Conservation (phyloP, 2,888 invertebrate species). For the Atethmia centrago region DNA sequence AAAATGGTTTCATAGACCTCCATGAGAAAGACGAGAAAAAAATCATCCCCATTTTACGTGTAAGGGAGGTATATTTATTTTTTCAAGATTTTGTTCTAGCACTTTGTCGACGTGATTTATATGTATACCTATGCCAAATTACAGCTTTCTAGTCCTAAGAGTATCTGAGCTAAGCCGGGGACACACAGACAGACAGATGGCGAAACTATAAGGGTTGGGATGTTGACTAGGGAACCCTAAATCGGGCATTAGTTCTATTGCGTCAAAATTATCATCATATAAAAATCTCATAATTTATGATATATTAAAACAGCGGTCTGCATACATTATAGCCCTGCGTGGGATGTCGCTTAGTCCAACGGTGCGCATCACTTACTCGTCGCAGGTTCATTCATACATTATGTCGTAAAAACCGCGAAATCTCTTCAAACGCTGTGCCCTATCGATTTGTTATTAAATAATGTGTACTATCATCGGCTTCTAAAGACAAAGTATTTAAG, state of each 20-base stretch:
- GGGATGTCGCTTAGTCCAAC: constrained; percentile 57
- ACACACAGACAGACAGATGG: too few species aligned
- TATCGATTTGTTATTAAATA: not conserved
- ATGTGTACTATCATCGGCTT: not conserved
- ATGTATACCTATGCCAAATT: too few species aligned
- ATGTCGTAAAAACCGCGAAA: constrained; percentile 49
- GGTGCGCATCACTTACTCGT: constrained; percentile 46
- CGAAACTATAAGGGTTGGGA: too few species aligned
- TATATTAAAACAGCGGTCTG: constrained; percentile 19
- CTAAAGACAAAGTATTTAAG: not conserved
- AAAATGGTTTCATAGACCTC: too few species aligned
- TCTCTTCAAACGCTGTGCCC: constrained; percentile 9
- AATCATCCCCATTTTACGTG: too few species aligned
- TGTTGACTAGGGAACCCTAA: too few species aligned
- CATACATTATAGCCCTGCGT: constrained; percentile 54
- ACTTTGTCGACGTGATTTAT: too few species aligned
- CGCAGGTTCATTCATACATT: constrained; percentile 34
- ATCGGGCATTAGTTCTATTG: not conserved
- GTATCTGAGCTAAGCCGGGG: too few species aligned
- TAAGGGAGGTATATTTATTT: too few species aligned
- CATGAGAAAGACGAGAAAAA: too few species aligned
- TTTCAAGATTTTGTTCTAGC: too few species aligned
- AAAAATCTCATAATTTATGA: not conserved
- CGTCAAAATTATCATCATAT: not conserved
- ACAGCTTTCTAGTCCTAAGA: too few species aligned